Evolutionary conservation across 2,797 vertebrate species (phyloP).

Genomic region (Sebastes itinus): DNA sequence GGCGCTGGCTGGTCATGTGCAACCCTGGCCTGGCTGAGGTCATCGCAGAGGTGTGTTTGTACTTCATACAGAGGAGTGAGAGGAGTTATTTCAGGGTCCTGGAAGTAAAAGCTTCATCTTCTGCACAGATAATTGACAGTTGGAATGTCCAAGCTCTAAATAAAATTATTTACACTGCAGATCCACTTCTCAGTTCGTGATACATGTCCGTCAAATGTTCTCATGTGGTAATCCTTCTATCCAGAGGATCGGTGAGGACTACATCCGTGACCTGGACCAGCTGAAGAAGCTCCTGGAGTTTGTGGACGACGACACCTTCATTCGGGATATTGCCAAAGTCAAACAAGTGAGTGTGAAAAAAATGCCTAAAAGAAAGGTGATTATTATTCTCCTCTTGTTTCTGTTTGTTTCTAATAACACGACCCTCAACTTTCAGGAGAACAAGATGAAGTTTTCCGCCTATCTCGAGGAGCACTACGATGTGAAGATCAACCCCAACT

Average conservation of each 20-base stretch:
- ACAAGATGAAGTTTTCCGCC: conserved; percentile 90
- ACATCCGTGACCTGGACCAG: conserved; percentile 88
- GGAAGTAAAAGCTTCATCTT: background rate
- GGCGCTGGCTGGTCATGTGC: conserved; percentile 91
- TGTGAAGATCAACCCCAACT: conserved; percentile 90
- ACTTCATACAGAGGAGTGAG: background rate
- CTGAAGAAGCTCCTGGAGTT: conserved; percentile 87
- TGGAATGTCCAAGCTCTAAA: background rate
- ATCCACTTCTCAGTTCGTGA: too few relatives aligned
- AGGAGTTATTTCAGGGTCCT: background rate
- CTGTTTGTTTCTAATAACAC: background rate
- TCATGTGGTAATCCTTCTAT: background rate
- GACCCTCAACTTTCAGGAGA: conserved; percentile 82
- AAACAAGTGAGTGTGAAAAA: conserved; percentile 85
- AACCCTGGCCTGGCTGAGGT: conserved; percentile 91
- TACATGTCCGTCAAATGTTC: background rate
- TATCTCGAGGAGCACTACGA: conserved; percentile 88
- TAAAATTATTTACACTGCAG: background rate
- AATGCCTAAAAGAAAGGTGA: background rate
- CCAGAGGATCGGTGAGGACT: conserved; percentile 93
- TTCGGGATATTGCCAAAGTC: conserved; percentile 90
- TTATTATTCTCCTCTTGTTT: accelerated
- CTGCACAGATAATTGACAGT: background rate
- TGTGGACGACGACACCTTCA: conserved; percentile 88
- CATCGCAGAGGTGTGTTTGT: conserved; percentile 86